These are phyloP conservation scores for Tetragonula carbonaria DNA, from an alignment of 2,888 invertebrate species.

Conservation along the genomic window DNA sequence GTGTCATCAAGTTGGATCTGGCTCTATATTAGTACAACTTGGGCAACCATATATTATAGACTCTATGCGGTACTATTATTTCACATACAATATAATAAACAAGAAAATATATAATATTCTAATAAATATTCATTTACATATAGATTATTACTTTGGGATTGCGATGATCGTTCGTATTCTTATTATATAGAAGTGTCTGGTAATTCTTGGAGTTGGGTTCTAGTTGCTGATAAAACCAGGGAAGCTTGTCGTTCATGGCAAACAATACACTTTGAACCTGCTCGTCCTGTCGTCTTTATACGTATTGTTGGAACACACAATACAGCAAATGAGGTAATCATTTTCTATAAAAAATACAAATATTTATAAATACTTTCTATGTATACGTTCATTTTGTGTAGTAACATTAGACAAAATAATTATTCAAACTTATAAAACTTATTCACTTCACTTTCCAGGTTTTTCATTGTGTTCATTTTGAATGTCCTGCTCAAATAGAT, in stretches of 20 bases:
- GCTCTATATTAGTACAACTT: constrained; percentile 97
- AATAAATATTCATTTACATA: constrained; percentile 11
- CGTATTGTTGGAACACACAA: constrained; percentile 98
- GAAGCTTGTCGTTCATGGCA: constrained; percentile 98
- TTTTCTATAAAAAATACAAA: background rate
- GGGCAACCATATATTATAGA: constrained; percentile 97
- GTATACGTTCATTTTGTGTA: background rate
- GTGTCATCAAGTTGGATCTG: constrained; percentile 97
- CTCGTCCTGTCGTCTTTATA: constrained; percentile 95
- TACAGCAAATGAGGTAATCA: constrained; percentile 95
- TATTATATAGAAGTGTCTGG: constrained; percentile 98
- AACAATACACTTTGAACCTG: constrained; percentile 90
- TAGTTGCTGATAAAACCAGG: constrained; percentile 94
- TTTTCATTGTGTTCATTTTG: constrained; percentile 99
- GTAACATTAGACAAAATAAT: background rate
- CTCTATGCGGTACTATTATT: constrained; percentile 88
- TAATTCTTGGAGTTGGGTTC: constrained; percentile 96
- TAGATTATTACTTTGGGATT: constrained; percentile 97
- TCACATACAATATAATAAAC: background rate
- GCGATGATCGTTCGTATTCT: constrained; percentile 96
- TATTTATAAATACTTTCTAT: too few species aligned
- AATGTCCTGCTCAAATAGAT: constrained; percentile 92
- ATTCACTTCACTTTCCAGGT: constrained; percentile 86
- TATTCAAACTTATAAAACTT: background rate
- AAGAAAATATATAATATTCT: background rate